A percentile compares a stretch with the other conserved stretches of the same genome.
phyloP scores from a whole-genome alignment of 2,113 vertebrate species.

The Tachysurus vachellii region DNA sequence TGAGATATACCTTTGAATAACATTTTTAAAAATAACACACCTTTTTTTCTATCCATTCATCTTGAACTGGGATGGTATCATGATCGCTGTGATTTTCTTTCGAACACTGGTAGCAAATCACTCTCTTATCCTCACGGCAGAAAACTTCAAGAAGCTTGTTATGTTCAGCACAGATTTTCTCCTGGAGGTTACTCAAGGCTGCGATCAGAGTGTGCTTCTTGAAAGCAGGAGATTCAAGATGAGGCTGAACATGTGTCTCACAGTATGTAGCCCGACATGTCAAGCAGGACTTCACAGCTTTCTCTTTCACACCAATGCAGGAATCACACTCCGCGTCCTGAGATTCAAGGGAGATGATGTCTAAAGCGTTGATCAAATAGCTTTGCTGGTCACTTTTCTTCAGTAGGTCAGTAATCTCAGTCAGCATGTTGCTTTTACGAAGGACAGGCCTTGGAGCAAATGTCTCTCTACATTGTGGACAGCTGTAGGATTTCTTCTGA shows the following conservation, averaged over 20 bases:
- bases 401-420: background rate
- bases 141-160: constrained; percentile 43
- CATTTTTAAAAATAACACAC: background rate
- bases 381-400: background rate
- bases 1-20: background rate
- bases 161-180: constrained; percentile 33
- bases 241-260: constrained; percentile 78
- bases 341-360: constrained; percentile 47
- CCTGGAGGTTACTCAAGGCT: constrained; percentile 32
- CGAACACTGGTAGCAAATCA: constrained; percentile 44
- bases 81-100: constrained; percentile 41
- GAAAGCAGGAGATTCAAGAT: constrained; percentile 77
- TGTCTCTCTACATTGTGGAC: constrained; percentile 29
- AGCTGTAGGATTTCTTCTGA: background rate
- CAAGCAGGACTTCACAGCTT: constrained; percentile 80
- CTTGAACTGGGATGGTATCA: constrained; percentile 24
- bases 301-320: constrained; percentile 81
- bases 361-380: background rate
- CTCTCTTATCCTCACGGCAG: constrained; percentile 42
- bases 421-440: constrained; percentile 25
- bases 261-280: constrained; percentile 84
- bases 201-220: constrained; percentile 78
- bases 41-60: constrained; percentile 27
- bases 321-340: constrained; percentile 71
- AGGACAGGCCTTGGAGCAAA: constrained; percentile 28